Evolutionary conservation across 2,113 vertebrate species (phyloP).

Genomic region (Strigops habroptila): DNA sequence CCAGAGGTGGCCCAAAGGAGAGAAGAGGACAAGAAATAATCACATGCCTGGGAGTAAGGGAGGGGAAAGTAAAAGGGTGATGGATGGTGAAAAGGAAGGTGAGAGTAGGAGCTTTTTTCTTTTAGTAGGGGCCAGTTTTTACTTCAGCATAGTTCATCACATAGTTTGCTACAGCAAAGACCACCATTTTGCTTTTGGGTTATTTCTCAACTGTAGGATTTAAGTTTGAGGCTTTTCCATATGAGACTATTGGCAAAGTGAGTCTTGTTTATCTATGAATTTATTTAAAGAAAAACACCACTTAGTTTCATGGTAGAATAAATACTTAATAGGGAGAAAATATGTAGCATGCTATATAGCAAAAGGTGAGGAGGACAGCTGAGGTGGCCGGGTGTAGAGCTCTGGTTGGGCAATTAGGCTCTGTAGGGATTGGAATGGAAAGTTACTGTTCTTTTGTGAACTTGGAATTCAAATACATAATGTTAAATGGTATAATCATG

Average conservation of each 20-base stretch:
- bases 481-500: too few species aligned
- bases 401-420: too few species aligned
- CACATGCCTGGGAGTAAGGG: not conserved
- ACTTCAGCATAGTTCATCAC: not conserved
- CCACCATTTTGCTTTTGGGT: not conserved
- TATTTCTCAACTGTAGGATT: not conserved
- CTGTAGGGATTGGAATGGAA: too few species aligned
- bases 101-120: not conserved
- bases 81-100: not conserved
- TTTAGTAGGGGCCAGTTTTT: not conserved
- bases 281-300: not conserved
- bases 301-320: not conserved
- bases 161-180: not conserved
- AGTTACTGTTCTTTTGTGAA: too few species aligned
- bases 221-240: not conserved
- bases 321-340: not conserved
- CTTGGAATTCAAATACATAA: too few species aligned
- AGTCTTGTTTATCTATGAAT: not conserved
- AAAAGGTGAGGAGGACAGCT: not conserved
- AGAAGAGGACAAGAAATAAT: not conserved
- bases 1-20: not conserved
- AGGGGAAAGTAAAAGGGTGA: not conserved
- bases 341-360: not conserved
- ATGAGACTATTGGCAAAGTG: not conserved
- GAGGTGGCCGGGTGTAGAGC: too few species aligned